Conservation (phyloP, 92 coral and sea anemone species). For the Paragorgia papillata region DNA sequence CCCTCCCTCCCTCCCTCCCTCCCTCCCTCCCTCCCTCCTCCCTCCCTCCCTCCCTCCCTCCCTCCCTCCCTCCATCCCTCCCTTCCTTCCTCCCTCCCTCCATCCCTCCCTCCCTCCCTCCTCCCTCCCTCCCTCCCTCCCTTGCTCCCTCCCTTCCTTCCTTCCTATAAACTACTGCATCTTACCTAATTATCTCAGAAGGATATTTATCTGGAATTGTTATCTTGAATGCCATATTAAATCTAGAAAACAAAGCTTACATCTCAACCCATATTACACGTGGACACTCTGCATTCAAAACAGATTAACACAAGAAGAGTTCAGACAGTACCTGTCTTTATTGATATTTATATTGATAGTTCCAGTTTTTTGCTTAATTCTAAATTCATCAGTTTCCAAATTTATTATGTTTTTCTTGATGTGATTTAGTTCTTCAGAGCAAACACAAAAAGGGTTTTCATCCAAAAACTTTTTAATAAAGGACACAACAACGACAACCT, state of each 20-base stretch:
- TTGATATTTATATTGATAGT: slow-evolving; percentile 63
- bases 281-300: not conserved
- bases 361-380: slow-evolving; percentile 91
- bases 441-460: slow-evolving; percentile 90
- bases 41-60: no score
- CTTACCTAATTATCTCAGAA: slow-evolving; percentile 76
- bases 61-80: no score
- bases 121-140: no score
- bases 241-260: slow-evolving; percentile 53
- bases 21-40: no score
- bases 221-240: slow-evolving; percentile 70
- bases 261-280: not conserved
- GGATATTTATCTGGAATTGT: slow-evolving; percentile 91
- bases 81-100: no score
- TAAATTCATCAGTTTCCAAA: slow-evolving; percentile 72
- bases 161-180: no score
- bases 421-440: slow-evolving; percentile 88
- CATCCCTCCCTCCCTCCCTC: no score
- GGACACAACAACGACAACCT: slow-evolving; percentile 66
- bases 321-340: slow-evolving; percentile 64
- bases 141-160: no score
- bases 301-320: not conserved
- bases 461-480: slow-evolving; percentile 91
- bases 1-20: no score
- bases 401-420: slow-evolving; percentile 71